Base-by-base conservation (phyloP, 2,888 invertebrate species). In the Scaptomyza flava region DNA sequence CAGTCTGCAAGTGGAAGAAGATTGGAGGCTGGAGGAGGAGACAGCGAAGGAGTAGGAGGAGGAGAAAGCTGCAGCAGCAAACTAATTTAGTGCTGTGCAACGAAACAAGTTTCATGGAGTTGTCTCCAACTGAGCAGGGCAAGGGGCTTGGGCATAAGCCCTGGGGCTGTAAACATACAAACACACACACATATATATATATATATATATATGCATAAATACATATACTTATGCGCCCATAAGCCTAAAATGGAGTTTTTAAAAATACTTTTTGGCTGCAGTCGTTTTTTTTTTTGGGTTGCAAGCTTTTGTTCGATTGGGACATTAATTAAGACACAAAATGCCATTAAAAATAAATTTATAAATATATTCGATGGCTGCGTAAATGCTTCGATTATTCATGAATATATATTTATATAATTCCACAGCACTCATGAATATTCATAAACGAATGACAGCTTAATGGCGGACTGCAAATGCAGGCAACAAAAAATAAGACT, bases 291-390 rank as follows among this genome's bases (percentile, higher is more conserved):
- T 56, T 17, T 17, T 62, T 56, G 68, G 64, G 38, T 20, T 63
- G 64, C 50, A 12, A 6, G 61, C 56, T 63, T 23, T 66, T 57
- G 54, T 75, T 27, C 4, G 78, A 77, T 83, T 82, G 80, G 84
- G 67, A 82, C 88, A 85, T 87, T 84, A 84, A 84, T 84, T 87
- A 84, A 84, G 83, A 84, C 88, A 84, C 83, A 84, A 84, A 79
- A 77, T 77, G 72, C 77, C 69, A 68, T 77, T 74, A 66, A 79
- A 79, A 70, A 52, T 42, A 33, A 45, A 46, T 30, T 9, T 8
- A 47, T 14, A 7, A 45, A 48, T 30, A 33, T n/a, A 41, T 30
- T 47, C 47, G 59, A 68, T 65, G 71, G 51, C 60, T 72, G 61
- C 63, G 50, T 68, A 67, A 62, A 53, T 60, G 46, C 64, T 53